These are phyloP conservation scores for Yasuhikotakia modesta DNA, from an alignment of 2,797 vertebrate species.

Conservation along the genomic window DNA sequence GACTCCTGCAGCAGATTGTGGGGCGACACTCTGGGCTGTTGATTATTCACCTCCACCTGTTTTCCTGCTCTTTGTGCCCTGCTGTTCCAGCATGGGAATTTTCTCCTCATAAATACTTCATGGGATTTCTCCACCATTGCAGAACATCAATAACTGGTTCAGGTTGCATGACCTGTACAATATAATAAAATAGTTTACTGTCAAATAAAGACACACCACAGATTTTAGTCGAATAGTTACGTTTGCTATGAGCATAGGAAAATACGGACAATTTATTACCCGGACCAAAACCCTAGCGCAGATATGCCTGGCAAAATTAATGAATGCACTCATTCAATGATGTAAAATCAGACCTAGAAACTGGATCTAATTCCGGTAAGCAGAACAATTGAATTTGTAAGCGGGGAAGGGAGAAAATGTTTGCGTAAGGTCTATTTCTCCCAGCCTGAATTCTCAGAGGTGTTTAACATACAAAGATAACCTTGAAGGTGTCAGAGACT, in stretches of 20 bases:
- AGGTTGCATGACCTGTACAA: background rate
- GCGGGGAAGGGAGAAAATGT: constrained; percentile 44
- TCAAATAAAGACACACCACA: background rate
- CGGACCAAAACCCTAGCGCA: background rate
- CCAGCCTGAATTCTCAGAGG: constrained; percentile 47
- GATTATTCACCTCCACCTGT: constrained; percentile 78
- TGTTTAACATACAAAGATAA: constrained; percentile 64
- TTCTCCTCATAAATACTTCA: constrained; percentile 43
- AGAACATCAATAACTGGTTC: background rate
- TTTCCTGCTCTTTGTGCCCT: constrained; percentile 52
- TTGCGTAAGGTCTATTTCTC: constrained; percentile 63
- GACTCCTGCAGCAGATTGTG: constrained; percentile 67
- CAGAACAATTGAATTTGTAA: constrained; percentile 38
- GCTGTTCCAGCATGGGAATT: constrained; percentile 52
- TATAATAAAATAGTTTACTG: background rate
- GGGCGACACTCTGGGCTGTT: constrained; percentile 70
- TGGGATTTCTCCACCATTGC: constrained; percentile 22
- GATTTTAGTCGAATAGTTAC: background rate
- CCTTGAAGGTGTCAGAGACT: constrained; percentile 64
- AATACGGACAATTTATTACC: background rate
- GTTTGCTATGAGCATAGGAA: background rate
- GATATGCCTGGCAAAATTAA: background rate
- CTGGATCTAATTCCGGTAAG: constrained; percentile 17
- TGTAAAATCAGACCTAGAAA: constrained; percentile 1
- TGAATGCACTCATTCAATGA: background rate